Base-by-base conservation (phyloP, 2,113 vertebrate species). In the Agapornis roseicollis region DNA sequence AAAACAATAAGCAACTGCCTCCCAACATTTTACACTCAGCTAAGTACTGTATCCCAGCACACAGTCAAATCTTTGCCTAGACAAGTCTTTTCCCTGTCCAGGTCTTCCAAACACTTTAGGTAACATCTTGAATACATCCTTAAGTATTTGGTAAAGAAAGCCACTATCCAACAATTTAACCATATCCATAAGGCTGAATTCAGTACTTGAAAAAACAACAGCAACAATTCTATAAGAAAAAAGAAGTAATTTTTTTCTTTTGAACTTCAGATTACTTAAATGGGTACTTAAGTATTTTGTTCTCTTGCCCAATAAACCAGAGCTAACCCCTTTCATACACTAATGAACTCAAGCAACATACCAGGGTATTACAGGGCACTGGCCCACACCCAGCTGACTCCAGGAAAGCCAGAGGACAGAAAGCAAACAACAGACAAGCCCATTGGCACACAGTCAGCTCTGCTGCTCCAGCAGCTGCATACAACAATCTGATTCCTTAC, bases 401-500 rank as follows among this genome's bases (percentile, higher is more conserved):
- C 42, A 74, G 28, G 18, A 10, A 37, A 35, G 44, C 1, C 4
- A 3, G 10, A 81, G 10, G 24, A 46, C n/a, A n/a, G n/a, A n/a
- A 65, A 35, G 19, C 6, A 33, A 71, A 47, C 7, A 66, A 50
- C 39, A 80, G 64, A 81, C 11, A 44, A 84, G 39, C 31, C 25
- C 44, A 14, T 11, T 27, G 17, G 16, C 61, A 76, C 31, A 47
- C 35, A 46, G 31, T 25, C 49, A 88, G 29, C 35, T 89, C 74
- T 66, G 53, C 50, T 31, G 70, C 65, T 77, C 47, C 47, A 68
- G 23, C 24, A 0, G 0, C 46, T 31, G 37, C 11, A 10, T 71
- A 37, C 2, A 3, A 53, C 37, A 0, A 1, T 1, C 18, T 0
- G 2, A 56, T 29, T 70, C 46, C 52, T 78, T 23, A 72, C 61